Base-by-base conservation (phyloP, 2,797 vertebrate species). In the Hemibagrus guttatus region DNA sequence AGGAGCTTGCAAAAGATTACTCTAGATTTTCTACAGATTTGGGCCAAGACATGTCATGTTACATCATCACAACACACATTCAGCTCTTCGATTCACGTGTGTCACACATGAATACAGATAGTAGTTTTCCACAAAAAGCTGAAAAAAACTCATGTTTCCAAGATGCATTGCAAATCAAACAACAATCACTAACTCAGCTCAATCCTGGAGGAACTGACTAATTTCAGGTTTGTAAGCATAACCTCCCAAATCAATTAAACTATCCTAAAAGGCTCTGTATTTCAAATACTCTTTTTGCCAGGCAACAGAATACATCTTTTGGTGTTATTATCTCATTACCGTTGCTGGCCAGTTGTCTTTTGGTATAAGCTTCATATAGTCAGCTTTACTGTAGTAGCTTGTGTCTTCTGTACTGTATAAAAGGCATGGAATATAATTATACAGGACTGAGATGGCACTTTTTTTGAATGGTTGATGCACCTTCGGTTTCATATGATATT, bases 401-500 rank as follows among this genome's bases (percentile, higher is more conserved):
- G 21, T 74, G 39, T 81, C n/a, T 82, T 64, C 42, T 83, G 49
- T 78, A 23, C 35, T 83, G 13, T 87, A 28, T 42, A 61, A 85
- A 84, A 58, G 35, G 19, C 59, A n/a, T 76, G 49, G 26, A 76
- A 81, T 64, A 56, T 21, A 58, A 74, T 87, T 72, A 23, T 80
- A 69, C 49, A 87, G 42, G n/a, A 61, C 74, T 87, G 59, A 71
- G 74, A 84, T 85, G 35, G 46, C 80, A 74, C 69, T 56, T 76
- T 58, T 39, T 90, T 52, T 90, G 78, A 92, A 89, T 88, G 84
- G 90, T 91, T 94, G 84, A 89, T 94, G 87, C 92, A 93, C 93
- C 93, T 95, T 93, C 92, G 94, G 89, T 94, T 88, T 95, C 93
- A 87, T 96, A 92, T 96, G 94, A 93, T 96, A 91, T 95, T 96